Evolutionary conservation across 1,140 invertebrate species (phyloP), one percentile per base, ranked within the genome.

Genomic region (Hesperophylax magnus): DNA sequence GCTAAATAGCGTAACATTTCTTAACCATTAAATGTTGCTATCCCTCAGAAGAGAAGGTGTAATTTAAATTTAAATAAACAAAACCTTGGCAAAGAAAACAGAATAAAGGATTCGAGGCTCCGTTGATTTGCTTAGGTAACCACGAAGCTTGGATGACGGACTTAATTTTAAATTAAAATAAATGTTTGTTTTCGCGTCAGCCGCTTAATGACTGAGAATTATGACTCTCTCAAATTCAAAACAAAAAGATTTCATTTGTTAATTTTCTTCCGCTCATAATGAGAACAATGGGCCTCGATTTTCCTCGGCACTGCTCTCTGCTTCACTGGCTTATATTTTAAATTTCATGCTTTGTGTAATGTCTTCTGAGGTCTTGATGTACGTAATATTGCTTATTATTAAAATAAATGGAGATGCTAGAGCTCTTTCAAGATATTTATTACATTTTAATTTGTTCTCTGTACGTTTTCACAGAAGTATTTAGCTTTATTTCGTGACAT

Each of bases 81-180:
- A 71, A 71, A 71, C 18, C 31, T 71, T 71, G 63, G 27, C 11
- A 31, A 65, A 52, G 3, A 52, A 71, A 47, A 47, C 39, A 71
- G 67, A 71, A 71, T 71, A n/a, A 20, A 71, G 31, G 47, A 71
- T 27, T 22, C 24, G 9, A 47, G 67, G 9, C 31, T 71, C 39
- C 67, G 34, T 71, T 71, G 67, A 71, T 71, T 71, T 71, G 67
- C 67, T 52, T 71, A 71, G 39, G 67, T 47, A 71, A 71, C 67
- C 67, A 20, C 67, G 20, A n/a, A 27, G 20, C 20, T 39, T 56
- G 61, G 47, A 27, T 78, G 78, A 74, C 61, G 79, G 77, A 83
- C 82, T 84, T 79, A 81, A 84, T 81, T 84, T 78, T 63, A 74
- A 84, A 84, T 84, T 81, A 81, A 84, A 84, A 81, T 78, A 84